Conservation (phyloP, 2,113 vertebrate genomes). For the Sylvietta virens region DNA sequence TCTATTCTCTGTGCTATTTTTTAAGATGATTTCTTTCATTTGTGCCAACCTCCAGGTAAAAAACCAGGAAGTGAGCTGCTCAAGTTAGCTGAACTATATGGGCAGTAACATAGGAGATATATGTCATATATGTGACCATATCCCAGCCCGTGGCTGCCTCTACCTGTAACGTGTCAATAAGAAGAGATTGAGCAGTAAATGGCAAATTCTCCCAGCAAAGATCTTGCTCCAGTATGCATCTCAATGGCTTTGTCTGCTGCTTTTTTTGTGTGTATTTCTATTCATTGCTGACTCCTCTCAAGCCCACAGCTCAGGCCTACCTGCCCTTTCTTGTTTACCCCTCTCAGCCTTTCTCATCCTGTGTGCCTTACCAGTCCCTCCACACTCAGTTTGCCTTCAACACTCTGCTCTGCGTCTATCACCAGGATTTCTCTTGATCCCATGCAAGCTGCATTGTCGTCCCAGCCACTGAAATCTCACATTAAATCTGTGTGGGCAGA, state of each 20-base stretch:
- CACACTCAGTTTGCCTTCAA: not conserved
- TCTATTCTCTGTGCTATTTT: not conserved
- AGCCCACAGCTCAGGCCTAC: not conserved
- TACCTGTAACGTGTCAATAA: not conserved
- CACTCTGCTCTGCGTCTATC: not conserved
- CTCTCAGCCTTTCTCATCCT: not conserved
- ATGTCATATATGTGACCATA: not conserved
- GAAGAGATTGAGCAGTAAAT: not conserved
- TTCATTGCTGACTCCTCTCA: accelerated
- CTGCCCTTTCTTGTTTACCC: not conserved
- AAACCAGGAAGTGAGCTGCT: not conserved
- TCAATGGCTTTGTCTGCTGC: not conserved
- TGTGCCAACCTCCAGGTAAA: not conserved
- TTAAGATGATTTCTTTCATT: not conserved
- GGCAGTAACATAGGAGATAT: not conserved
- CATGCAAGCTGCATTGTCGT: not conserved
- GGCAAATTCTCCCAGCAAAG: not conserved
- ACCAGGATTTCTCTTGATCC: not conserved
- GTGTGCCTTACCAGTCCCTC: not conserved
- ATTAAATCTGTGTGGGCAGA: not conserved
- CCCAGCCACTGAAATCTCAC: not conserved
- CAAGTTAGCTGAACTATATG: not conserved
- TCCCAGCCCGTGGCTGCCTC: accelerated
- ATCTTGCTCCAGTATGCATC: not conserved
- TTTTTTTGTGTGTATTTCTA: not conserved